Base-by-base conservation (phyloP, 2,888 invertebrate species). In the Tenthredo mesomela region DNA sequence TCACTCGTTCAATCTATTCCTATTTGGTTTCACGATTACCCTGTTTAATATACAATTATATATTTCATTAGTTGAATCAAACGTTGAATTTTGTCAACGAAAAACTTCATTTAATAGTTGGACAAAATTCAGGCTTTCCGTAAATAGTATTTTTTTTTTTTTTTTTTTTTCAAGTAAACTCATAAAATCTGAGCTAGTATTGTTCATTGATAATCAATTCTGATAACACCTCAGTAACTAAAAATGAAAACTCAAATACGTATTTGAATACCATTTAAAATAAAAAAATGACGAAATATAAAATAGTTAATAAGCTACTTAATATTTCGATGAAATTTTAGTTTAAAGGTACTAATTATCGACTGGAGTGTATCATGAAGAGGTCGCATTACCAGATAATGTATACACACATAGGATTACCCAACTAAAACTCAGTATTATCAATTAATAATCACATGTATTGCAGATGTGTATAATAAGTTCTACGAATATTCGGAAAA, bases 341-440 rank as follows among this genome's bases (percentile, higher is more conserved):
- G n/a, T 80, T 80, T 18, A 61, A 61, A 80, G 40, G 80, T 80
- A 61, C 80, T 37, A 33, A 61, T 80, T 7, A 61, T 80, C 58
- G 12, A 25, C 15, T 80, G 3, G 15, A 61, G 25, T 37, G 10
- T n/a, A 37, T 80, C 21, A 40, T 58, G 12, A 25, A 15, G 18
- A 40, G 80, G 40, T 80, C n/a, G 33, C 33, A n/a, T 58, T 37
- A 18, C n/a, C 54, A 80, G 40, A 33, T 73, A 73, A 43, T 25
- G 18, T 18, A 47, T 43, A 15, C 43, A 1, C 21, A 25, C 40
- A 73, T 73, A n/a, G 43, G 43, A 73, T 73, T 73, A 43, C 7
- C 10, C 40, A 43, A 37, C 18, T 6, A 71, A 71, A 71, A 71
- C 21, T 54, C n/a, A 54, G n/a, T 71, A 37, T 70, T 37, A 37